Conservation (phyloP, 2,888 invertebrate species). For the Pediacus dermestoides region DNA sequence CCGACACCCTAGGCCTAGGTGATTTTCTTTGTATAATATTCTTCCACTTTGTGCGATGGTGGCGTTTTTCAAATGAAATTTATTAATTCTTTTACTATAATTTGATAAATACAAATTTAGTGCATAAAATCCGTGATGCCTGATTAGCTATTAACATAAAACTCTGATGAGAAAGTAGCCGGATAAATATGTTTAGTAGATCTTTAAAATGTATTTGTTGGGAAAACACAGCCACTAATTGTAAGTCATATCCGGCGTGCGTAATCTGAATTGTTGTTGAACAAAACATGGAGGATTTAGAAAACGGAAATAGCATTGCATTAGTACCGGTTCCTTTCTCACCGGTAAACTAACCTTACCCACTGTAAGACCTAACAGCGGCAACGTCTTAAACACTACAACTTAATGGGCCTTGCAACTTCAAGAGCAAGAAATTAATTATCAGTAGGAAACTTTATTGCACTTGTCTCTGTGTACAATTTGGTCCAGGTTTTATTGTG, state of each 20-base stretch:
- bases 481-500: too few species aligned
- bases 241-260: constrained; percentile 36
- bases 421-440: background rate
- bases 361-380: constrained; percentile 8
- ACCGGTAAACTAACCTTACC: constrained; percentile 35
- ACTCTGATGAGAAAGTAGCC: too few species aligned
- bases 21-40: too few species aligned
- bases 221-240: constrained; percentile 36
- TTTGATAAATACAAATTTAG: too few species aligned
- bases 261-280: constrained; percentile 33
- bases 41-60: too few species aligned
- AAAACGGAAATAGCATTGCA: constrained; percentile 39
- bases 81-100: too few species aligned
- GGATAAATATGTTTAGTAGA: too few species aligned
- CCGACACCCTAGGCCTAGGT: too few species aligned
- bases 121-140: too few species aligned
- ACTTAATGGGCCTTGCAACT: constrained; percentile 6
- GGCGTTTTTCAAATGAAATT: too few species aligned
- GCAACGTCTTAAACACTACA: constrained; percentile 1
- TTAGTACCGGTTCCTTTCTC: constrained; percentile 39
- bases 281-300: constrained; percentile 35
- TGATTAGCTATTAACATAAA: too few species aligned
- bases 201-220: background rate
- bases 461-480: too few species aligned
- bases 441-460: background rate